Percentiles rank a stretch among this genome's conserved stretches.
These are phyloP conservation scores for Teleogryllus occipitalis DNA, from an alignment of 1,140 invertebrate genomes.

Conservation along the genomic window DNA sequence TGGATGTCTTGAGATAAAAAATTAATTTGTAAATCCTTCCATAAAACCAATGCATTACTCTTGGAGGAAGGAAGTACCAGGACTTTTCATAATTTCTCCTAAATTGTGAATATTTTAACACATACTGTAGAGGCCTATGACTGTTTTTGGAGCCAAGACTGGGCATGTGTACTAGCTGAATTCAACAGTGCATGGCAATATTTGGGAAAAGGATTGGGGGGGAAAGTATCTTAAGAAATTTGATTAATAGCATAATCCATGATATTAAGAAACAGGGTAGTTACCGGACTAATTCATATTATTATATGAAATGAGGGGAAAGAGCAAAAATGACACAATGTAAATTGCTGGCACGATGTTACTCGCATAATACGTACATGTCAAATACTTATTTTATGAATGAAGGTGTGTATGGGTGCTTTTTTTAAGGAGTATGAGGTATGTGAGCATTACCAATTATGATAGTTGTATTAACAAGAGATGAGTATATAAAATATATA, in stretches of 20 bases:
- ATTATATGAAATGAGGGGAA: not conserved
- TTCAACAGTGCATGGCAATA: not conserved
- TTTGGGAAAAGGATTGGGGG: not conserved
- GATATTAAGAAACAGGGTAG: slow-evolving; percentile 20
- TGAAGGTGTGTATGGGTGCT: slow-evolving; percentile 11
- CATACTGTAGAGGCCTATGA: not conserved
- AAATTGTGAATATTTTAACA: slow-evolving; percentile 1
- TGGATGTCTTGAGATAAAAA: not conserved
- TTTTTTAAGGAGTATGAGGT: not conserved
- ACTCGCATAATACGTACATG: slow-evolving; percentile 11
- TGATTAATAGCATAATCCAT: slow-evolving; percentile 1
- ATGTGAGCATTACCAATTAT: not conserved
- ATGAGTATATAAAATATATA: slow-evolving; percentile 11
- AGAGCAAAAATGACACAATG: not conserved
- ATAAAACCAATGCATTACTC: not conserved
- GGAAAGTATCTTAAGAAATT: not conserved
- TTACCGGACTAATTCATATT: slow-evolving; percentile 17
- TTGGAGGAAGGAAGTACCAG: not conserved
- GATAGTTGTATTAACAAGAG: slow-evolving; percentile 11
- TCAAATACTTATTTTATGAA: slow-evolving; percentile 1
- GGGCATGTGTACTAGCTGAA: not conserved
- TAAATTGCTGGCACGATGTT: slow-evolving; percentile 10
- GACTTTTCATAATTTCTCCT: not conserved
- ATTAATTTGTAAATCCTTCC: not conserved
- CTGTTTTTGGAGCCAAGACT: not conserved